A percentile compares a stretch with the other conserved stretches of the same genome.
Conservation (phyloP, 2,797 vertebrate species). For the Prionace glauca region DNA sequence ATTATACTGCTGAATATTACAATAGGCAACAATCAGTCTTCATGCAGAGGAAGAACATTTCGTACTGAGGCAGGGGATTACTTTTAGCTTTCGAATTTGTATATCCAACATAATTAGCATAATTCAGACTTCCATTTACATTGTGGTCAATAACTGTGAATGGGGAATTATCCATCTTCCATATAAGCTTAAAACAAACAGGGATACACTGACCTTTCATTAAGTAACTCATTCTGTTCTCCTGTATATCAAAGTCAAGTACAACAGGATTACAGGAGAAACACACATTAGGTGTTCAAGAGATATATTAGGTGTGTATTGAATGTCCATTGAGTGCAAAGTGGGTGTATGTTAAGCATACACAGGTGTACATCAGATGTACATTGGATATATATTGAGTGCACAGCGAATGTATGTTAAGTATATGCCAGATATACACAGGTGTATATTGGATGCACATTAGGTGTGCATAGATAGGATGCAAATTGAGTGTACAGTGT, state of each 20-base stretch:
- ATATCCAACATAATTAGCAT: background rate
- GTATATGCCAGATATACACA: background rate
- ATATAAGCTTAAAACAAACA: background rate
- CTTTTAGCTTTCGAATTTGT: background rate
- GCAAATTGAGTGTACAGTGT: too few species aligned
- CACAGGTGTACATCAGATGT: background rate
- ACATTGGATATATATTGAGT: background rate
- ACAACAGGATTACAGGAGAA: background rate
- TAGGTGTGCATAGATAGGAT: background rate
- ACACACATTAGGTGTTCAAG: background rate
- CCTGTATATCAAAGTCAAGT: background rate
- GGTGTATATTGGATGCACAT: too few species aligned
- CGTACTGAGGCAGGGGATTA: background rate
- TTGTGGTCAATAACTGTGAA: background rate
- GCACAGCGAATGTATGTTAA: background rate
- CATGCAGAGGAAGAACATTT: background rate
- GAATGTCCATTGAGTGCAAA: background rate
- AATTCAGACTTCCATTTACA: background rate
- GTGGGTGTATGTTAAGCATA: background rate
- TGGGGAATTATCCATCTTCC: background rate
- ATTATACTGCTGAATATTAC: too few species aligned
- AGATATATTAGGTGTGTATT: background rate
- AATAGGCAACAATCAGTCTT: background rate
- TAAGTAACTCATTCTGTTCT: background rate
- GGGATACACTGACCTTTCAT: background rate